phyloP scores from a whole-genome alignment of 2,888 invertebrate species.

The Limnephilus marmoratus region DNA sequence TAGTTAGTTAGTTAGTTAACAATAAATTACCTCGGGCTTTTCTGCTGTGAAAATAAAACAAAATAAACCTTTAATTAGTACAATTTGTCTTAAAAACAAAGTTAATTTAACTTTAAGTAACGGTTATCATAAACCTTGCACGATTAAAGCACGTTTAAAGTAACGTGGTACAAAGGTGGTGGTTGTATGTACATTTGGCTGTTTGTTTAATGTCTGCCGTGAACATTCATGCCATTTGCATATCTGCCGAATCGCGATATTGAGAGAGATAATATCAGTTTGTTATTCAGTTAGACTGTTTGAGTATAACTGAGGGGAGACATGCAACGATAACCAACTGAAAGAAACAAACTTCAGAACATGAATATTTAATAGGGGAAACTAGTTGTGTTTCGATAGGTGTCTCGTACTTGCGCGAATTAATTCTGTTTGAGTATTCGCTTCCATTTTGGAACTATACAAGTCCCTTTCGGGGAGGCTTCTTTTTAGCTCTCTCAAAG shows the following conservation, averaged over 20 bases:
- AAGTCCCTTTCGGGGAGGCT: not conserved
- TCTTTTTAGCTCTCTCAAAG: not conserved
- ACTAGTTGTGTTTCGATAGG: not conserved
- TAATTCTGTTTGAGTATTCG: not conserved
- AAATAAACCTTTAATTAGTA: not conserved
- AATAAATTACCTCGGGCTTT: not conserved
- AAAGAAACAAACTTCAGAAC: not conserved
- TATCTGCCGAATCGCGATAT: conserved; percentile 21
- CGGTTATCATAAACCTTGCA: not conserved
- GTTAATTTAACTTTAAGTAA: not conserved
- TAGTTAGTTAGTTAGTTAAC: too few relatives aligned
- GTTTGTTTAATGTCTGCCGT: conserved; percentile 20
- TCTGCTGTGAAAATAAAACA: not conserved
- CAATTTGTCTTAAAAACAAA: not conserved
- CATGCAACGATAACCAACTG: not conserved
- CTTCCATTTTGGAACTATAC: not conserved
- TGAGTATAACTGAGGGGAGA: not conserved
- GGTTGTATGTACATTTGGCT: not conserved
- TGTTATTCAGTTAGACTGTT: conserved; percentile 12
- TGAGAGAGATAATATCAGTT: conserved; percentile 22
- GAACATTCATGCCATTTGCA: conserved; percentile 13
- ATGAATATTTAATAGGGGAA: not conserved
- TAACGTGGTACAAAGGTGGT: not conserved
- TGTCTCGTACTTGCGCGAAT: not conserved
- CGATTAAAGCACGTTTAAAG: not conserved